Evolutionary conservation across 53 echinoderm and acorn worm species (phyloP).

Genomic region (Echinarachnius parma): DNA sequence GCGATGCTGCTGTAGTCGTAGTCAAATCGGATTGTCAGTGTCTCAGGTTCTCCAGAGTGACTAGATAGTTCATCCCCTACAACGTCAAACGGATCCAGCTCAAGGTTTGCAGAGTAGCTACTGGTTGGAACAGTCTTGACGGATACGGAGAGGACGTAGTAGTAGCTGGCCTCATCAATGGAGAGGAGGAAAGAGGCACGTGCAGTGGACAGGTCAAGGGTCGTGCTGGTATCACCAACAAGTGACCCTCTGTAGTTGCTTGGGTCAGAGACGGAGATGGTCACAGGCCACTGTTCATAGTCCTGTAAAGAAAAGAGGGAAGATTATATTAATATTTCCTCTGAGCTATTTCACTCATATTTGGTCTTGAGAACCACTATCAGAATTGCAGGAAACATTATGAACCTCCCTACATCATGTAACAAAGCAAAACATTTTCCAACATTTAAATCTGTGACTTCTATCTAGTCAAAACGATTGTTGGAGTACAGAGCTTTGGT

Average conservation of each 20-base stretch:
- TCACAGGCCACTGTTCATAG: conserved; percentile 66
- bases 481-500: no score
- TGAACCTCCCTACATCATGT: no score
- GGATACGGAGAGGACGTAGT: conserved; percentile 65
- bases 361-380: no score
- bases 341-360: no score
- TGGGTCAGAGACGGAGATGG: conserved; percentile 60
- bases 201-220: conserved; percentile 68
- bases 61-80: neutral
- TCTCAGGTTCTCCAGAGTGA: conserved; percentile 45
- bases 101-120: conserved; percentile 44
- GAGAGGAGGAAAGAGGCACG: conserved; percentile 69
- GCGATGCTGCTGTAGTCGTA: conserved; percentile 75
- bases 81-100: conserved; percentile 72
- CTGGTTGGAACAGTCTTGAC: conserved; percentile 62
- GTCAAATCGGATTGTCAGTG: conserved; percentile 54
- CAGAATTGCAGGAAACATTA: no score
- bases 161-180: conserved; percentile 63
- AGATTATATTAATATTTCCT: neutral
- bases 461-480: no score
- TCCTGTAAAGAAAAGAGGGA: conserved; percentile 38
- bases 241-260: conserved; percentile 79
- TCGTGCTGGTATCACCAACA: conserved; percentile 41
- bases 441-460: no score
- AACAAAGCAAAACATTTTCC: no score